These are phyloP conservation scores for Anagyrus pseudococci DNA, from an alignment of 2,888 invertebrate genomes.

Conservation along the genomic window DNA sequence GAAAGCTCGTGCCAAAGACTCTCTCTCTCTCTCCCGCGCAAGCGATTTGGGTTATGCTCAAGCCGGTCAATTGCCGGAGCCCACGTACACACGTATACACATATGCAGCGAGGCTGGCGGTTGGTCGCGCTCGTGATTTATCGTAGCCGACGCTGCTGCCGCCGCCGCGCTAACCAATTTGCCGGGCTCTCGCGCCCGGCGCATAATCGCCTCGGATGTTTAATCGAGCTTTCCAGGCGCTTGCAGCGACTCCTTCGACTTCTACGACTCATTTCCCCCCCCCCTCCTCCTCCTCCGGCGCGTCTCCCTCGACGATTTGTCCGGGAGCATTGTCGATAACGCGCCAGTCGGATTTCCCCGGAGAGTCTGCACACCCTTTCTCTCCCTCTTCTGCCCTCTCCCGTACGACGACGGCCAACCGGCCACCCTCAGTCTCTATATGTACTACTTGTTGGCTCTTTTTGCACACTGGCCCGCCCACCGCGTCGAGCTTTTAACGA, in stretches of 20 bases:
- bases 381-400: not conserved
- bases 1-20: not conserved
- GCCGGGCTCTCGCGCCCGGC: slow-evolving; percentile 21
- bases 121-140: slow-evolving; percentile 28
- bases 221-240: slow-evolving; percentile 30
- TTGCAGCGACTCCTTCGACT: not conserved
- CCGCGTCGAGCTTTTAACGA: no score
- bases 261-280: slow-evolving; percentile 11
- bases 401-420: not conserved
- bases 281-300: not conserved
- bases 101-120: not conserved
- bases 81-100: slow-evolving; percentile 5
- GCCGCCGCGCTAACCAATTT: slow-evolving; percentile 30
- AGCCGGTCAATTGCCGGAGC: slow-evolving; percentile 31
- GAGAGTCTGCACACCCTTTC: slow-evolving; percentile 6
- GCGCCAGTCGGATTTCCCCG: slow-evolving; percentile 27
- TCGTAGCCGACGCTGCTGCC: slow-evolving; percentile 8
- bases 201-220: slow-evolving; percentile 30
- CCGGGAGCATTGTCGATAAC: slow-evolving; percentile 24
- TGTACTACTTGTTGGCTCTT: no score
- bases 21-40: slow-evolving; percentile 1
- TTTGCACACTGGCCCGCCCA: no score
- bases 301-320: slow-evolving; percentile 14
- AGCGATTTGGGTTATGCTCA: slow-evolving; percentile 32
- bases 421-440: no score